Conservation (phyloP, 2,797 vertebrate genomes). For the Mus spretus region DNA sequence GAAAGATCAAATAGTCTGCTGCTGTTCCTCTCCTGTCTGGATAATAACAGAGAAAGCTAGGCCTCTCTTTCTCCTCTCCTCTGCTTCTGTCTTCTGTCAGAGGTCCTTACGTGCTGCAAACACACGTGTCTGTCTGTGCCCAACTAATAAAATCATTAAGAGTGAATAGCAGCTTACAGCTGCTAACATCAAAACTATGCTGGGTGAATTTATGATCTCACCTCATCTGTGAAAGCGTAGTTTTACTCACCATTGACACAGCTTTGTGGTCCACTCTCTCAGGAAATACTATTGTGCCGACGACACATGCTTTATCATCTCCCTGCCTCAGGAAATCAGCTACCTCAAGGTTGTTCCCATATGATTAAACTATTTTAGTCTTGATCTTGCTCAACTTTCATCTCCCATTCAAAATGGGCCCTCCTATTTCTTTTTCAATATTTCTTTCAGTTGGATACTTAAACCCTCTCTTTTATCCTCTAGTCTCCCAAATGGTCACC, state of each 20-base stretch:
- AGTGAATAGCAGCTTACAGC: background rate
- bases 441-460: background rate
- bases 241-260: background rate
- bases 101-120: rapidly evolving
- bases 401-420: background rate
- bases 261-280: background rate
- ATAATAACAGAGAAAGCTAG: background rate
- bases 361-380: background rate
- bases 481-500: background rate
- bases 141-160: conserved; percentile 1
- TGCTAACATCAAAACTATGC: background rate
- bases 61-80: background rate
- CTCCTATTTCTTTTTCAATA: background rate
- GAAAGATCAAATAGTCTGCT: background rate
- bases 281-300: background rate
- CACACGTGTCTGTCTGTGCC: background rate
- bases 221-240: background rate
- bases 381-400: background rate
- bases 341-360: background rate
- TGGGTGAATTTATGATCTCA: background rate
- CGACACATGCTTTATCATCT: background rate
- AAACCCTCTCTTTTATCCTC: background rate
- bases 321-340: background rate
- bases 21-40: background rate
- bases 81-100: conserved; percentile 24